Conservation (phyloP, 2,888 invertebrate species). For the Cyrtodaria siliqua region DNA sequence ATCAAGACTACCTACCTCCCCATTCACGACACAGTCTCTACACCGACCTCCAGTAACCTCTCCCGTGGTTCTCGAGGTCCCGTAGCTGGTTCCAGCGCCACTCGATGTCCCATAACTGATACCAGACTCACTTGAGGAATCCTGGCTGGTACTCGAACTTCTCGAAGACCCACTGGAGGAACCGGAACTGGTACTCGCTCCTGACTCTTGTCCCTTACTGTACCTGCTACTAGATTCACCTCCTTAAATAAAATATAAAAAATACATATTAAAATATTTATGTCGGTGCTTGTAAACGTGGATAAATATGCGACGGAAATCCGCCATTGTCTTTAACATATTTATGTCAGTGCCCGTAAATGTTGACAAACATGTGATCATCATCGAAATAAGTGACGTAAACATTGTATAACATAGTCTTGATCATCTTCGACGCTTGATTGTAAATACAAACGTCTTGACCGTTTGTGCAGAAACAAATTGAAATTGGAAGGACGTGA, state of each 20-base stretch:
- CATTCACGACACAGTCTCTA: slow-evolving; percentile 35
- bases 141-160: neutral
- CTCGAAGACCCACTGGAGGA: neutral
- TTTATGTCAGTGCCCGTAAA: no score
- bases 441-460: no score
- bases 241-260: neutral
- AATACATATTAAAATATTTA: neutral
- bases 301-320: no score
- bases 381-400: no score
- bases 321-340: neutral
- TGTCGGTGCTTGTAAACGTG: neutral
- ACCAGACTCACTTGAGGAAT: neutral
- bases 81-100: neutral
- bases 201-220: neutral
- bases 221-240: neutral
- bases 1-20: no score
- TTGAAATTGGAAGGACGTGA: no score
- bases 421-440: no score
- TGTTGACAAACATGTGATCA: no score
- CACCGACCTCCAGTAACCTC: slow-evolving; percentile 7
- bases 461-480: no score
- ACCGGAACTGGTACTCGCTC: neutral
- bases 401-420: no score
- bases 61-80: neutral
- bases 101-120: neutral